A percentile compares a stretch with the other conserved stretches of the same genome.
Evolutionary conservation across 2,113 vertebrate genomes (phyloP).

Genomic region (Orycteropus afer): DNA sequence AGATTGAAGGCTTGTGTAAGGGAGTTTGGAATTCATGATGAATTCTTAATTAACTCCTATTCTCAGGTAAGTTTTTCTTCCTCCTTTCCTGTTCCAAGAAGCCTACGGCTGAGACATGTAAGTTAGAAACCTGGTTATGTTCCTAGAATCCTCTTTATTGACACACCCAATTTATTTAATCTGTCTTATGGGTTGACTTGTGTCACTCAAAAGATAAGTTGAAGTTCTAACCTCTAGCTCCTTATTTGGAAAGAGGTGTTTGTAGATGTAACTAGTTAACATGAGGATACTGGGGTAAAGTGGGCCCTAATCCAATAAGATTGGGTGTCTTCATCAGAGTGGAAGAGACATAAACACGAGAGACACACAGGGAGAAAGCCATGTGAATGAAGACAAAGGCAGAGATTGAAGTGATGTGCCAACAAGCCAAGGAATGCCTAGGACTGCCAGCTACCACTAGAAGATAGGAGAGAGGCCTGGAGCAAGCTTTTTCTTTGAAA

Average conservation of each 20-base stretch:
- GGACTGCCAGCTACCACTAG: too few species aligned
- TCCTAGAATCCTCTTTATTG: neutral
- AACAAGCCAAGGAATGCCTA: too few species aligned
- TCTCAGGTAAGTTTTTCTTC: neutral
- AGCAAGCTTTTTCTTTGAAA: too few species aligned
- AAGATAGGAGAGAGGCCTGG: too few species aligned
- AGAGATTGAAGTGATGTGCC: too few species aligned
- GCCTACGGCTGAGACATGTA: neutral
- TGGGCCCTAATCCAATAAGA: too few species aligned
- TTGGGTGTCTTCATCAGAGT: too few species aligned
- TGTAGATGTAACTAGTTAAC: too few species aligned
- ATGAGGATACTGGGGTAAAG: too few species aligned
- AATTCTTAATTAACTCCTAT: conserved; percentile 16
- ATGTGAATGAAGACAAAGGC: too few species aligned
- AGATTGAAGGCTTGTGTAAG: neutral
- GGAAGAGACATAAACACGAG: too few species aligned
- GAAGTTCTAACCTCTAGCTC: neutral
- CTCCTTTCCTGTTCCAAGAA: neutral
- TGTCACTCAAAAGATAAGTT: neutral
- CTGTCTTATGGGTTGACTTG: neutral
- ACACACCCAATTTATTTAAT: neutral
- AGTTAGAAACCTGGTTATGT: neutral
- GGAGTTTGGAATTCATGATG: neutral
- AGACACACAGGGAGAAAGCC: too few species aligned
- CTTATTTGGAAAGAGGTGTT: neutral